Conservation (phyloP, 2,797 vertebrate genomes). For the Coreius guichenoti region DNA sequence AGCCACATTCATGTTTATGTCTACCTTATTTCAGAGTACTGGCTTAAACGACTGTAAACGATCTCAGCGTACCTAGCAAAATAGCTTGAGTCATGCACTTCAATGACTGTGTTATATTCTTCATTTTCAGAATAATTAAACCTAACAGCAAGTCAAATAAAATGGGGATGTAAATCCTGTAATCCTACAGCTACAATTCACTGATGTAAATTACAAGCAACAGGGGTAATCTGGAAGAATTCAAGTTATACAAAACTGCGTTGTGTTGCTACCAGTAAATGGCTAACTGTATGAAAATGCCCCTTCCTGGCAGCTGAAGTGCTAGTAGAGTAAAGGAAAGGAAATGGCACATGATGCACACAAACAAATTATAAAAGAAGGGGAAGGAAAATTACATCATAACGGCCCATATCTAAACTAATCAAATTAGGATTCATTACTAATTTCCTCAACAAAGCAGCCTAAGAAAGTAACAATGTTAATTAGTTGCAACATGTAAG, state of each 20-base stretch:
- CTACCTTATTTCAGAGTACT: background rate
- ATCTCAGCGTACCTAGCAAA: background rate
- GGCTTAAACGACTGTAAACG: background rate
- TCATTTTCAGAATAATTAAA: slow-evolving; percentile 25
- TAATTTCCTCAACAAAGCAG: slow-evolving; percentile 27
- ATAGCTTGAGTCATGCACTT: background rate
- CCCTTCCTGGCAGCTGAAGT: slow-evolving; percentile 26
- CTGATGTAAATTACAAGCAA: slow-evolving; percentile 22
- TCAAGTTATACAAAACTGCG: slow-evolving; percentile 23
- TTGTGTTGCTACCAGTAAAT: slow-evolving; percentile 40
- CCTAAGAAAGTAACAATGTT: slow-evolving; percentile 30
- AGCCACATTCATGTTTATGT: background rate
- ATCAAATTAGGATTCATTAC: slow-evolving; percentile 41
- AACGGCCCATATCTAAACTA: slow-evolving; percentile 45
- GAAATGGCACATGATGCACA: slow-evolving; percentile 56
- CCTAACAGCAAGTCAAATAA: slow-evolving; percentile 36
- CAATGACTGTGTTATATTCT: background rate
- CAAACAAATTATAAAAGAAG: slow-evolving; percentile 53
- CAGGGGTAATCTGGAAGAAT: slow-evolving; percentile 22
- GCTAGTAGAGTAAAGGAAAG: slow-evolving; percentile 24
- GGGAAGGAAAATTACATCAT: slow-evolving; percentile 58
- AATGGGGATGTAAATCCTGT: slow-evolving; percentile 20
- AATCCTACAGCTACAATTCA: background rate
- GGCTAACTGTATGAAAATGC: slow-evolving; percentile 30
- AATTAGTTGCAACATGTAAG: slow-evolving; percentile 18